These are phyloP conservation scores for Xanthorhoe designata DNA, from an alignment of 2,888 invertebrate species.

Conservation along the genomic window DNA sequence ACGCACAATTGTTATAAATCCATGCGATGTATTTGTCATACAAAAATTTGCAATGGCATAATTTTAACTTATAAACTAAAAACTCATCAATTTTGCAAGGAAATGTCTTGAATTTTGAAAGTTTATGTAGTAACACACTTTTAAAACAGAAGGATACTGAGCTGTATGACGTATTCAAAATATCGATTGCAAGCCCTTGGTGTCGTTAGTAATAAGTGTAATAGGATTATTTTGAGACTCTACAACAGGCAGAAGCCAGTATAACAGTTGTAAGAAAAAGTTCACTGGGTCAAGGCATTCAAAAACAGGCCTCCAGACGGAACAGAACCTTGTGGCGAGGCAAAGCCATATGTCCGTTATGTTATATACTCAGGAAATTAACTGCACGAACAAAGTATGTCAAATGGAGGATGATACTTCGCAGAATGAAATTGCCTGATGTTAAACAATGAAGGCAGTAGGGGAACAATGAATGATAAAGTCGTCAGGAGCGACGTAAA, in stretches of 20 bases:
- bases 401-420: not conserved
- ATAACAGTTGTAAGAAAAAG: not conserved
- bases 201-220: not conserved
- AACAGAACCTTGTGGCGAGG: slow-evolving; percentile 18
- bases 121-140: too few relatives aligned
- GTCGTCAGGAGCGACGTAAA: too few relatives aligned
- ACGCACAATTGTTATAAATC: not conserved
- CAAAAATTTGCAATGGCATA: not conserved
- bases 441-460: not conserved
- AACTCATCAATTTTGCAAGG: not conserved
- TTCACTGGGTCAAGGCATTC: slow-evolving; percentile 22
- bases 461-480: too few relatives aligned
- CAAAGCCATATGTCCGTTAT: not conserved
- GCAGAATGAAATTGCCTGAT: not conserved
- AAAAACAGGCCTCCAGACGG: slow-evolving; percentile 16
- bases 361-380: not conserved
- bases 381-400: not conserved
- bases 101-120: not conserved
- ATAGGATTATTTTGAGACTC: not conserved
- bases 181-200: not conserved
- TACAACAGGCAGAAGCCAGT: not conserved
- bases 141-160: not conserved
- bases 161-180: not conserved
- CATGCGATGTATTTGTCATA: not conserved
- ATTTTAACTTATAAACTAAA: not conserved